These are phyloP conservation scores for Trachelus stipa DNA, from an alignment of 2,888 invertebrate genomes.

Conservation along the genomic window DNA sequence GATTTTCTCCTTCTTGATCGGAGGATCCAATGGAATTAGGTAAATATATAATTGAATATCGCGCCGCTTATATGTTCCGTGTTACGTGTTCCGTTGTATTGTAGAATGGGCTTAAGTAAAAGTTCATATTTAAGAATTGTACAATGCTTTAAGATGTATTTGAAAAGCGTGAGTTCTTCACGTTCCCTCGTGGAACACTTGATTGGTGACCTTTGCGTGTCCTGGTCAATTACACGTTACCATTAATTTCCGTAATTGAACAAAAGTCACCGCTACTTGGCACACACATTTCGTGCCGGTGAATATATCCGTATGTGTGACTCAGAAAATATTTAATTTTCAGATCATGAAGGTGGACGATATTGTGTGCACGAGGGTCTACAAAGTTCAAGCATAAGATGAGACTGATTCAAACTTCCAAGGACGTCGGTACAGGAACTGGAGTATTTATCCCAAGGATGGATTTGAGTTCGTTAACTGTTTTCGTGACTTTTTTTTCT, in stretches of 20 bases:
- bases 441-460: not conserved
- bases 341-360: conserved; percentile 81
- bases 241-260: not conserved
- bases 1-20: no score
- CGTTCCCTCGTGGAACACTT: not conserved
- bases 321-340: conserved; percentile 38
- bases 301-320: not conserved
- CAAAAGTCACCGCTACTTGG: not conserved
- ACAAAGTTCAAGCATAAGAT: conserved; percentile 74
- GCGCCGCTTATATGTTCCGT: no score
- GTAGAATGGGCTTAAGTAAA: not conserved
- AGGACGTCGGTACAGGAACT: not conserved
- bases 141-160: not conserved
- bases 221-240: not conserved
- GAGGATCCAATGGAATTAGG: no score
- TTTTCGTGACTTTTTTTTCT: not conserved
- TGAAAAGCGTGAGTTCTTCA: not conserved
- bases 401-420: not conserved
- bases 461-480: not conserved
- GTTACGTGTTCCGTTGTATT: no score
- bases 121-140: not conserved
- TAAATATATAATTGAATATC: no score
- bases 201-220: not conserved
- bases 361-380: conserved; percentile 79
- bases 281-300: not conserved